Evolutionary conservation across 35 echinoderm and acorn worm genomes (phyloP), one percentile per base, ranked within the genome.

Genomic region (Anneissia japonica): DNA sequence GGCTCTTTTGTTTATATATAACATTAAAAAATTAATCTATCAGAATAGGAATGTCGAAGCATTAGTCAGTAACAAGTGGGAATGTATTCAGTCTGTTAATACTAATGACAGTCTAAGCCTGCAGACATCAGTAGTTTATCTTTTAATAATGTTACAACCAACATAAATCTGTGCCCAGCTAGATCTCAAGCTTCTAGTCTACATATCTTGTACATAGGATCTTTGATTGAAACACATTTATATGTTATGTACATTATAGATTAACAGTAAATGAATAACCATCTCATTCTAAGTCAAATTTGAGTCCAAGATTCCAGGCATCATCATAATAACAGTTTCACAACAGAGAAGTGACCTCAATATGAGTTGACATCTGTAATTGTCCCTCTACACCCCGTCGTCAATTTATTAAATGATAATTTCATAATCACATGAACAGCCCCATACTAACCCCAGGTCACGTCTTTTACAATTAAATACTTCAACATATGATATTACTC

Each of bases 331-430:
- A 64, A 64, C 51, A 64, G 51, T 64, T 64, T 64, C 51, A 64
- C 51, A 64, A 64, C 51, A 23, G 51, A 12, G 51, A 64, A 23
- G 19, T 64, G 51, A 64, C 51, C 51, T 64, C 51, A 26, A 64
- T 64, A 19, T 23, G 21, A 64, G 51, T 64, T 64, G 51, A 64
- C 51, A 64, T 64, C 9, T 64, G 51, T 64, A 64, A 64, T 64
- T 64, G 51, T 64, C 21, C 51, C 26, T 23, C 21, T 64, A 9
- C 21, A 64, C 21, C 51, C 51, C 26, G 51, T 23, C 21, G 51
- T 64, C 51, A 64, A 64, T 64, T 64, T 64, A 64, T 64, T 64
- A 64, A 64, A 64, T 64, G 26, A 64, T 64, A 64, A 64, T 64
- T 64, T 64, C 21, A 64, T 64, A 64, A 64, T 64, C 51, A 64